phyloP scores from a whole-genome alignment of 2,888 invertebrate species.

The Ophioninae sp. region DNA sequence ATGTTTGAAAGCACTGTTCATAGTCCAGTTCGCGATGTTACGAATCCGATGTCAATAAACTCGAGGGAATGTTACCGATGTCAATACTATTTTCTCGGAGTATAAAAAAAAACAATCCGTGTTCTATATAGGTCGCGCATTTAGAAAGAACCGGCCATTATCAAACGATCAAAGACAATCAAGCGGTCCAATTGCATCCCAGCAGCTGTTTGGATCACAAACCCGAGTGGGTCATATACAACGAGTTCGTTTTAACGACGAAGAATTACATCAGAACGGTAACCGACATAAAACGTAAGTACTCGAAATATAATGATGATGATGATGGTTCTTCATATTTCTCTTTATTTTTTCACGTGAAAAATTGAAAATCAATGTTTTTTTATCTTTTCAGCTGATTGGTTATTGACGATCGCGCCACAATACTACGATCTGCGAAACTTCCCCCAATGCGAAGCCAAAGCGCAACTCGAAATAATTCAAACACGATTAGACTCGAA shows the following conservation, averaged over 20 bases:
- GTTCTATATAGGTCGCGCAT: conserved; percentile 90
- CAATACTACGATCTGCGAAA: conserved; percentile 99
- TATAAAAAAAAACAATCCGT: not conserved
- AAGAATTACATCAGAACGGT: conserved; percentile 99
- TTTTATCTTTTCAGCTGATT: conserved; percentile 86
- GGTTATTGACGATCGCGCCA: conserved; percentile 97
- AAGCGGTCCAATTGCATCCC: conserved; percentile 99
- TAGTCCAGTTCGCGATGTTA: too few species aligned
- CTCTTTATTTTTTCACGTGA: not conserved
- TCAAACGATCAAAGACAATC: conserved; percentile 99
- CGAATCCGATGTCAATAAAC: too few species aligned
- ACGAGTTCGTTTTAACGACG: conserved; percentile 99
- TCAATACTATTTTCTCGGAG: too few species aligned
- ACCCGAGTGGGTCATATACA: conserved; percentile 99
- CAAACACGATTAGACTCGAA: conserved; percentile 93
- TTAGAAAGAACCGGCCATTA: conserved; percentile 99
- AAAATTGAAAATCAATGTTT: conserved; percentile 2
- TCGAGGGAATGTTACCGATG: too few species aligned
- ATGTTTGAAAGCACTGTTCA: too few species aligned
- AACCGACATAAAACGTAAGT: conserved; percentile 98
- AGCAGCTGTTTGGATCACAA: conserved; percentile 99
- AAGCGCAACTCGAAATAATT: conserved; percentile 93
- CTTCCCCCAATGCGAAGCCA: conserved; percentile 99
- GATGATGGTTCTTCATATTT: not conserved
- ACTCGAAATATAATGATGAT: conserved; percentile 10